phyloP scores from a whole-genome alignment of 1,140 invertebrate genomes.

The Drosophila virilis region DNA sequence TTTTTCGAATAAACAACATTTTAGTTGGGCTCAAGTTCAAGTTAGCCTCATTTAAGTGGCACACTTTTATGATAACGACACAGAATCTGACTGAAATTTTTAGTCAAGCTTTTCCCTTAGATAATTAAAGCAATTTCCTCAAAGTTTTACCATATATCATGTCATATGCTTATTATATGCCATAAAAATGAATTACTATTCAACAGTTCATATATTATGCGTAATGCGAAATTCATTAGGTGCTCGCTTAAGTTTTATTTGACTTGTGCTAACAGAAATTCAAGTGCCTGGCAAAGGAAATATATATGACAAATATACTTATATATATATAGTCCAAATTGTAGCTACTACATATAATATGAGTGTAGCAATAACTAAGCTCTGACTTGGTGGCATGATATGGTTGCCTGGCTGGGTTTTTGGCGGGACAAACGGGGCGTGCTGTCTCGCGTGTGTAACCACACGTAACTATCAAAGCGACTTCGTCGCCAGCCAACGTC shows the following conservation, averaged over 20 bases:
- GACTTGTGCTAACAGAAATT: slow-evolving; percentile 59
- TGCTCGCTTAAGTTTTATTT: slow-evolving; percentile 62
- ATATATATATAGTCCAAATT: slow-evolving; percentile 2
- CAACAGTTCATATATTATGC: slow-evolving; percentile 20
- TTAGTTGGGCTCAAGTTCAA: not conserved
- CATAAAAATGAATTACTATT: slow-evolving; percentile 12
- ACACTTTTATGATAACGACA: not conserved
- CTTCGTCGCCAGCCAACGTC: slow-evolving; percentile 50
- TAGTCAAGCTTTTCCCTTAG: not conserved
- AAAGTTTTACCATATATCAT: slow-evolving; percentile 12
- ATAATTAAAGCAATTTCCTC: slow-evolving; percentile 6
- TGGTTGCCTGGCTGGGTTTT: not conserved
- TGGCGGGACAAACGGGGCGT: not conserved
- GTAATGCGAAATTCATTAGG: slow-evolving; percentile 32
- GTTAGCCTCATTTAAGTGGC: not conserved
- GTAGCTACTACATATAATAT: slow-evolving; percentile 22
- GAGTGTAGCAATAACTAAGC: slow-evolving; percentile 51
- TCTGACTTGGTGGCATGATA: slow-evolving; percentile 38
- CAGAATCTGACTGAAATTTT: not conserved
- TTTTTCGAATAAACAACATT: not conserved
- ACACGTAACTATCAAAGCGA: slow-evolving; percentile 68
- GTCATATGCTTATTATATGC: not conserved
- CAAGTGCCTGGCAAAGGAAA: slow-evolving; percentile 57
- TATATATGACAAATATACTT: slow-evolving; percentile 27
- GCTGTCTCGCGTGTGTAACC: slow-evolving; percentile 57